Evolutionary conservation across 2,888 invertebrate genomes (phyloP).

Genomic region (Lacanobia wlatinum): DNA sequence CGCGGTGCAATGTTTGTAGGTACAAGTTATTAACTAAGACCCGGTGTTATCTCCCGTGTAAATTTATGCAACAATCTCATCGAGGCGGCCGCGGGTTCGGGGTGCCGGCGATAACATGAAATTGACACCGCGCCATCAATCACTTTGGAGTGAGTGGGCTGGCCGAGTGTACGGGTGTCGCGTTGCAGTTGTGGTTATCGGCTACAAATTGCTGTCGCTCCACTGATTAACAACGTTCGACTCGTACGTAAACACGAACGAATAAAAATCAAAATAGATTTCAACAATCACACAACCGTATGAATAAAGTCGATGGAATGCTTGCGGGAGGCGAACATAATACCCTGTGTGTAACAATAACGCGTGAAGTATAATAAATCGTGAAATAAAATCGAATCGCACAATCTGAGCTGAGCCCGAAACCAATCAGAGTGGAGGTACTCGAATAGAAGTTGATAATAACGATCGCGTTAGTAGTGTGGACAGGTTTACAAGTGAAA

Average conservation of each 20-base stretch:
- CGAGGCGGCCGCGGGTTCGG: constrained; percentile 71
- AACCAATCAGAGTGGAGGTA: constrained; percentile 61
- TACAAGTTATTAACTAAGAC: constrained; percentile 61
- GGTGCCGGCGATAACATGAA: constrained; percentile 82
- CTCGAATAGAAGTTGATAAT: constrained; percentile 66
- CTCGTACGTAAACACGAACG: constrained; percentile 66
- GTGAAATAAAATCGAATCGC: constrained; percentile 70
- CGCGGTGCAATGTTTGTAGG: constrained; percentile 59
- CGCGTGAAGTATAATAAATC: constrained; percentile 72
- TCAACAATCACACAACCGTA: constrained; percentile 69
- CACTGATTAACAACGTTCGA: constrained; percentile 81
- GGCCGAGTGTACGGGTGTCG: constrained; percentile 79
- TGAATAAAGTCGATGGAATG: constrained; percentile 66
- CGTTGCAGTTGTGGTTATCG: constrained; percentile 87
- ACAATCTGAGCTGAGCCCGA: constrained; percentile 59
- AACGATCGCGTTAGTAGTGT: constrained; percentile 56
- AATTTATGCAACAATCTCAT: constrained; percentile 78
- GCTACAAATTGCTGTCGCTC: constrained; percentile 85
- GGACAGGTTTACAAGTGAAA: constrained; percentile 72
- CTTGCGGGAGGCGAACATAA: constrained; percentile 68
- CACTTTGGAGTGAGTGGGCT: constrained; percentile 82
- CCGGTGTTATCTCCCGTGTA: constrained; percentile 62
- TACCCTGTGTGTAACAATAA: constrained; percentile 67
- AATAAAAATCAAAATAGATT: constrained; percentile 70
- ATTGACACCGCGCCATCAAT: constrained; percentile 87